Evolutionary conservation across 2,888 invertebrate genomes (phyloP).

Genomic region (Ischnura elegans): DNA sequence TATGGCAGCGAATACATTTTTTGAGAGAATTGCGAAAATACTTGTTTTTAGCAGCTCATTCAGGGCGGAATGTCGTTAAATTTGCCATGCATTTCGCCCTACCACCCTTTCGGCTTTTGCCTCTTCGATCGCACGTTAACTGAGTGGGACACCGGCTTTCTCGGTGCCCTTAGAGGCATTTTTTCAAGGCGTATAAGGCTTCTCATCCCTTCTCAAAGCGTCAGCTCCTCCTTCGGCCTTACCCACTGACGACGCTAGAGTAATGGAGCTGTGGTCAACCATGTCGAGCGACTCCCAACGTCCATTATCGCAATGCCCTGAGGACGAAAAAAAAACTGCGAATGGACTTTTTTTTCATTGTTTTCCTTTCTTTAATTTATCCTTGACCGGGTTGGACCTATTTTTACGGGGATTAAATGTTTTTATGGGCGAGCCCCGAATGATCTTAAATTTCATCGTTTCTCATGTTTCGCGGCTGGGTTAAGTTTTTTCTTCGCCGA

Average conservation of each 20-base stretch:
- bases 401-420: background rate
- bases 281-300: background rate
- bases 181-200: background rate
- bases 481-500: background rate
- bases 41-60: no score
- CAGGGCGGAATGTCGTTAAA: no score
- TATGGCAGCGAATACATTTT: no score
- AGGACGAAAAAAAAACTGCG: no score
- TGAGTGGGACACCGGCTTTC: background rate
- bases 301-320: background rate
- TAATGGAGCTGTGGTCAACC: conserved; percentile 16
- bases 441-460: background rate
- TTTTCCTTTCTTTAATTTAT: background rate
- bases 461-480: background rate
- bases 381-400: background rate
- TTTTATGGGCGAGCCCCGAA: background rate
- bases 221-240: background rate
- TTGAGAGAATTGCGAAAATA: no score
- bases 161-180: background rate
- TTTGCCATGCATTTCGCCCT: background rate
- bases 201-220: background rate
- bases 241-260: background rate
- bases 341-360: background rate
- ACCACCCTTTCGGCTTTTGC: background rate
- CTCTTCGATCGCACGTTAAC: background rate